Conservation (phyloP, 37 sponge, comb jelly and placozoan genomes). For the Corticium candelabrum region DNA sequence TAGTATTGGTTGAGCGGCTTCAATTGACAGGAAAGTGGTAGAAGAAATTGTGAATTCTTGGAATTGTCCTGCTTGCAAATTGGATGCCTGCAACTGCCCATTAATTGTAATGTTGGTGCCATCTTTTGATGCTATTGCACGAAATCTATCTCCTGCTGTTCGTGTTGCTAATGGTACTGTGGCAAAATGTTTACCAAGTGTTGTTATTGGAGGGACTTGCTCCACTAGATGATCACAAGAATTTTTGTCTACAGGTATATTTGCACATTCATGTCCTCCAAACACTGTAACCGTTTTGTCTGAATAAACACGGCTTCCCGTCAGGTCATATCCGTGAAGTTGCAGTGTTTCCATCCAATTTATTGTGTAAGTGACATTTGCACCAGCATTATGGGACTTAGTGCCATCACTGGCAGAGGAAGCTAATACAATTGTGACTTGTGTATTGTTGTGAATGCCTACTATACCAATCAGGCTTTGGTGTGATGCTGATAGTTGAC, state of each 20-base stretch:
- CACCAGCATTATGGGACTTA: neutral
- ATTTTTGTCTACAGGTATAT: neutral
- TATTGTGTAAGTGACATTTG: neutral
- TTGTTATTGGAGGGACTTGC: neutral
- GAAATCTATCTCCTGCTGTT: neutral
- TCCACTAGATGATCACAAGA: neutral
- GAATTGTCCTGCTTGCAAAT: neutral
- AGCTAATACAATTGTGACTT: neutral
- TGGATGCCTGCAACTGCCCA: neutral
- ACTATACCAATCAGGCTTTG: neutral
- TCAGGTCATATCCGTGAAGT: neutral
- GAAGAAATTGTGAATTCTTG: neutral
- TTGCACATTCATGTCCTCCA: neutral
- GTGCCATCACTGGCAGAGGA: neutral
- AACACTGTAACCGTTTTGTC: neutral
- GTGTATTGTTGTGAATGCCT: neutral
- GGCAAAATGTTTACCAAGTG: neutral
- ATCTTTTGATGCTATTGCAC: slow-evolving; percentile 33
- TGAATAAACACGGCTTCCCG: neutral
- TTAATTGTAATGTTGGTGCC: slow-evolving; percentile 25
- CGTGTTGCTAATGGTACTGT: neutral
- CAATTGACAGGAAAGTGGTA: neutral
- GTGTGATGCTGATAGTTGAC: neutral
- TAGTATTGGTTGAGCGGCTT: slow-evolving; percentile 15
- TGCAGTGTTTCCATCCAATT: neutral